Base-by-base conservation (phyloP, 2,888 invertebrate species). In the Helicoverpa assulta region DNA sequence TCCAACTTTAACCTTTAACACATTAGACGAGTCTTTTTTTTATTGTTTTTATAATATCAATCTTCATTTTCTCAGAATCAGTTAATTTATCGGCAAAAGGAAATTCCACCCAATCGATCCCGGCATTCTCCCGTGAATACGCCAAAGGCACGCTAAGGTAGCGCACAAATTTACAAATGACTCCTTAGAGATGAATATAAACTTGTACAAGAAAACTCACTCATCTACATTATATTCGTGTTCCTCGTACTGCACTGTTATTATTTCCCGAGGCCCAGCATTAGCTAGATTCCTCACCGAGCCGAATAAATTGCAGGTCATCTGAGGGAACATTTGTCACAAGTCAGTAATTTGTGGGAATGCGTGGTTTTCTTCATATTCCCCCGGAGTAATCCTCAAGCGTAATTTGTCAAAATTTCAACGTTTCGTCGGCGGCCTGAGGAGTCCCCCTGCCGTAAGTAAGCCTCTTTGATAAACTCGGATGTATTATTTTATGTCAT, bases 321-420 rank as follows among this genome's bases (percentile, higher is more conserved):
- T 92, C 89, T 89, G 83, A 80, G 62, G 73, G 58, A 83, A 81
- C 86, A 92, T 92, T 92, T 89, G 89, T 92, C 91, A 91, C 86
- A 80, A 88, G 89, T 86, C 89, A 88, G 91, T 91, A 90, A 92
- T 92, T 92, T 92, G 91, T 81, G 90, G 86, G 88, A 90, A 90
- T 85, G 90, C 88, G 90, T 88, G 88, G 89, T 89, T 92, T 92
- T 91, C 91, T 91, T 90, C 91, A 91, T 92, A 91, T 91, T 91
- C 88, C 86, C 87, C 83, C 84, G 82, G 77, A 88, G 92, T 91
- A 92, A 92, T 92, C 91, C 92, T 87, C 85, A 82, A 85, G 81
- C 83, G 88, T 89, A 88, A 93, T 93, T 93, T 93, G 91, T 93
- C 93, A 93, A 92, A 92, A 90, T 92, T 91, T 91, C 89, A 89